Evolutionary conservation across 2,113 vertebrate species (phyloP), one percentile per base, ranked within the genome.

Genomic region (human (Homo sapiens)): DNA sequence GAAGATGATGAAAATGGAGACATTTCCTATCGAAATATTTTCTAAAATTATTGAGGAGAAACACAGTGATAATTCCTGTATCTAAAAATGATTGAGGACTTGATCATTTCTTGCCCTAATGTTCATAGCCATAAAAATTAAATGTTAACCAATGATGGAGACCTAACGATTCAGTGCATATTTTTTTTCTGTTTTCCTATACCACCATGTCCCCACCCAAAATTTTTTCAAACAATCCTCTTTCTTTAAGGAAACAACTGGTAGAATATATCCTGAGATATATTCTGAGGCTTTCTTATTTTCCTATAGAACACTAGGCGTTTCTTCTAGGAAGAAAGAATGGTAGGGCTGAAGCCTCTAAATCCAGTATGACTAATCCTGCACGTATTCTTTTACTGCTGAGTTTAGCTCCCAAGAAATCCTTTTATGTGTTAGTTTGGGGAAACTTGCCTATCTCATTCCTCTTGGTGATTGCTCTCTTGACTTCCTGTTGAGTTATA

Each of bases 381-480:
- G 17, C 72, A 32, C 4, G 2, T 78, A 7, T 90, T 95, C 84
- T 92, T 94, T 80, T 94, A 89, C 72, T 83, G 52, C 38, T 94
- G 92, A 92, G 27, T 75, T 97, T 78, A 90, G 87, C 84, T 97
- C 92, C 38, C 89, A 97, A 95, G 84, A 90, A 96, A 97, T 93
- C 55, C 68, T 97, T 96, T 96, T 86, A 94, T 92, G 87, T 89
- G 57, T 70, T 75, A 40, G 45, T 95, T 72, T 96, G 83, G 78
- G 93, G 92, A 97, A 91, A 88, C 13, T 48, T 79, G 50, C 48
- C 72, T 79, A 48, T 83, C 64, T 90, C 85, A 75, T 95, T 94
- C 40, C 90, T 89, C 61, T 91, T 94, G 64, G n/a, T 75, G 79
- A 86, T 83, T 89, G 45, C 87, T 96, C 23, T 92, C 87, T 84